These are phyloP conservation scores for Vireo altiloquus DNA, from an alignment of 2,113 vertebrate genomes.

Conservation along the genomic window DNA sequence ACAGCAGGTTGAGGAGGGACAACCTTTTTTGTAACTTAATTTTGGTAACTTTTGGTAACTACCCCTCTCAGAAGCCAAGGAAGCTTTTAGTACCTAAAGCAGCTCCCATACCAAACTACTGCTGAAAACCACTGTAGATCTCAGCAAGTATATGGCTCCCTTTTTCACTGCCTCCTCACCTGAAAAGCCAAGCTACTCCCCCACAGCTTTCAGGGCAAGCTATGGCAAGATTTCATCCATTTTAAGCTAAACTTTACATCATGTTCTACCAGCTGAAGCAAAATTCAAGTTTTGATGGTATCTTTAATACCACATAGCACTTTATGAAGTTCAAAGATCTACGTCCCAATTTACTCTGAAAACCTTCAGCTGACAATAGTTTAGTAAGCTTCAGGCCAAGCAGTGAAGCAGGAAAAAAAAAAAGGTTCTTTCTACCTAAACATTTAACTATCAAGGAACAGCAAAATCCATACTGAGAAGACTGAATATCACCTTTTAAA, in stretches of 20 bases:
- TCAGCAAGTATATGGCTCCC: not conserved
- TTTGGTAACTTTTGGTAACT: not conserved
- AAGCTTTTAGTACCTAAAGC: not conserved
- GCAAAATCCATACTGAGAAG: not conserved
- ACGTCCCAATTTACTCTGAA: not conserved
- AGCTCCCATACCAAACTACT: not conserved
- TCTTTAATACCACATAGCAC: not conserved
- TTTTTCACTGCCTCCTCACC: not conserved
- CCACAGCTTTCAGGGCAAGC: not conserved
- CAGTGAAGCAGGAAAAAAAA: not conserved
- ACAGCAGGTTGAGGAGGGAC: not conserved
- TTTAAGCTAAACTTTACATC: not conserved
- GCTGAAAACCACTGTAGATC: not conserved
- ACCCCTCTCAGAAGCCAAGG: not conserved
- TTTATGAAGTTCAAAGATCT: not conserved
- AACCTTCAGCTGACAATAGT: not conserved
- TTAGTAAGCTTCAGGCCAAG: not conserved
- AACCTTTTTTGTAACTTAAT: not conserved
- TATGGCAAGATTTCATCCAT: not conserved
- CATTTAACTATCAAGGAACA: not conserved
- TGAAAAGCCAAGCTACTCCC: not conserved
- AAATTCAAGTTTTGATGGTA: not conserved
- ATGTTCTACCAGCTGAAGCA: not conserved
- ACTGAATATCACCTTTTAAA: not conserved
- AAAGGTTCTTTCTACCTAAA: fast-evolving